These are phyloP conservation scores for Mormoops blainvillei DNA, from an alignment of 2,113 vertebrate species.

Conservation along the genomic window DNA sequence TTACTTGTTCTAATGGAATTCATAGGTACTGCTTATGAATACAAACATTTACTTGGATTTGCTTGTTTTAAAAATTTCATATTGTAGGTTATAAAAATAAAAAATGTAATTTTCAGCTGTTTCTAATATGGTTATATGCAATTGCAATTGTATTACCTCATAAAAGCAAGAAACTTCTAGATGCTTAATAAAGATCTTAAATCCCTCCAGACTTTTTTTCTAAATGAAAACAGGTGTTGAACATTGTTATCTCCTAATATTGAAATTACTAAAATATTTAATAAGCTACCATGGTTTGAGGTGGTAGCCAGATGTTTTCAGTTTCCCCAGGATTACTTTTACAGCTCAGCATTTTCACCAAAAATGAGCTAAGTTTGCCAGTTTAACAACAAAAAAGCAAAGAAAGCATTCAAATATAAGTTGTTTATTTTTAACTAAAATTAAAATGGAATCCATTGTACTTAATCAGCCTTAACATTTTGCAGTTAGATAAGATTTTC, in stretches of 20 bases:
- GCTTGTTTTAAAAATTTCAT: constrained; percentile 44
- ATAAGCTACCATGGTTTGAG: constrained; percentile 53
- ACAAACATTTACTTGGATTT: constrained; percentile 17
- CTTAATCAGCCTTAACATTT: constrained; percentile 16
- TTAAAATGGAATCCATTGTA: not conserved
- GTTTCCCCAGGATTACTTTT: constrained; percentile 65
- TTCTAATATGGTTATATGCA: constrained; percentile 32
- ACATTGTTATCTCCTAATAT: constrained; percentile 51
- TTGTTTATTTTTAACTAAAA: constrained; percentile 41
- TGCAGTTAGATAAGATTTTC: not conserved
- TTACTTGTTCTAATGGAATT: constrained; percentile 47
- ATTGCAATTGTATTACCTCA: constrained; percentile 54
- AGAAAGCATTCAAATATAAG: constrained; percentile 10
- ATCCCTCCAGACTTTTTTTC: constrained; percentile 45
- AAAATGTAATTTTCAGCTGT: not conserved
- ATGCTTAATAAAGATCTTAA: constrained; percentile 70
- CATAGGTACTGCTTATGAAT: constrained; percentile 4
- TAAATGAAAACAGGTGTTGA: constrained; percentile 66
- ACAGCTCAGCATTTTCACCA: constrained; percentile 39
- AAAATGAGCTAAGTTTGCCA: constrained; percentile 43
- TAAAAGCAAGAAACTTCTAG: constrained; percentile 45
- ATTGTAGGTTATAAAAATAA: constrained; percentile 51
- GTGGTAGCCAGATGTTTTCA: constrained; percentile 64
- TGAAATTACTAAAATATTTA: constrained; percentile 69
- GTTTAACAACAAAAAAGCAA: constrained; percentile 8